Evolutionary conservation across 2,888 invertebrate genomes (phyloP), one percentile per base, ranked within the genome.

Genomic region (Protonemura montana): DNA sequence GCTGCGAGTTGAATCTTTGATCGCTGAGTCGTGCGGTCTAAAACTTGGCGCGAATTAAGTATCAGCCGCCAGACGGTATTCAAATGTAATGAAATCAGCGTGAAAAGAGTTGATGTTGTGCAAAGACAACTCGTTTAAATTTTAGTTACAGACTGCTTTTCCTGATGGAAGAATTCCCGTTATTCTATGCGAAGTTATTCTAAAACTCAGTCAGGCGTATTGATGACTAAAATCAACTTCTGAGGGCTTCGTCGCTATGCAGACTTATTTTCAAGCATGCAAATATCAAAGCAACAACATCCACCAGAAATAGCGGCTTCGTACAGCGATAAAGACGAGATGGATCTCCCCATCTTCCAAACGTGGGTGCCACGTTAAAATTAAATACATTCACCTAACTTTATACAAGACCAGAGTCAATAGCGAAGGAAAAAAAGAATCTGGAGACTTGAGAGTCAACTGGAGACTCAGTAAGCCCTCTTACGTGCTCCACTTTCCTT

Each of bases 51-150:
- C 7, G 28, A 27, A 28, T 28, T 80, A 27, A 59, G 83, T 26
- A 26, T 27, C n/a, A 21, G 59, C 76, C 25, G 29, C 27, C 84
- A 21, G 6, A 21, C 59, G 59, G 42, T 76, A 76, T 59, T 84
- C 84, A n/a, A 27, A 84, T 84, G 59, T 84, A 26, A 83, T 26
- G 84, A 82, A 84, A 76, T 77, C 84, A 76, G 83, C 83, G 41
- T 25, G 76, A 30, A 81, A 28, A 29, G 81, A 81, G 81, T 81
- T 81, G 16, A 81, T 30, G 81, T 81, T 28, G 28, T 16, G n/a
- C n/a, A 21, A 10, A 59, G 59, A 59, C 59, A 59, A 59, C 59
- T 59, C 59, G 13, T 59, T 59, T 59, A 59, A 59, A 10, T 59
- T 59, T 35, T 3, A 35, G 35, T 35, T 35, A 35, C 35, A 35